Base-by-base conservation (phyloP, 1,140 invertebrate species). In the Aphelinus certus region DNA sequence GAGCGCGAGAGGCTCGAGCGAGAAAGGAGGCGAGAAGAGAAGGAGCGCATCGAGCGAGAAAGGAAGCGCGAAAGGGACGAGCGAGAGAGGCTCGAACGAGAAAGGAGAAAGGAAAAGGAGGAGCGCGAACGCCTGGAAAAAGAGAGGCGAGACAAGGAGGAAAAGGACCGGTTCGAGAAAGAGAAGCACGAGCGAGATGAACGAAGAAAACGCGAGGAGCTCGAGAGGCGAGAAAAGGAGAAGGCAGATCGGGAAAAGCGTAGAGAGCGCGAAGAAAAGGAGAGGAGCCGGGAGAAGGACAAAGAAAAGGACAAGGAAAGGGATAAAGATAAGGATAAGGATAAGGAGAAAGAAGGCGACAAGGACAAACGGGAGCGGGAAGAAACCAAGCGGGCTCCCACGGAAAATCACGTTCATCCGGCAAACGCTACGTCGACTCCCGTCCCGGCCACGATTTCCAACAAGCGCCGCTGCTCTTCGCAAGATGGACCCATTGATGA, bases 391-490 rank as follows among this genome's bases (percentile, higher is more conserved):
- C 76, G 79, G 7, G 82, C 79, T 7, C 80, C 82, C 0, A 79
- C 70, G 0, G 85, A 87, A 56, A 87, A 88, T 78, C 83, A 87
- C 76, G 7, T 81, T 58, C 84, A 85, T 63, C 81, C 81, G 0
- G 72, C 80, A 0, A 78, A 72, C 6, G 67, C 77, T 1, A 83
- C 84, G 48, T 78, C 73, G 56, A 81, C 82, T 43, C 73, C 70
- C 42, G 61, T 78, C 61, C 92, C 93, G 0, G 91, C 91, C 1
- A 90, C 91, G 56, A 89, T 91, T 51, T 89, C 91, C 0, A 89
- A 90, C 49, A 95, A 95, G 83, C 88, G 94, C 58, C 90, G 94
- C 66, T 90, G 94, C 73, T 94, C 94, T 63, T 94, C 93, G 1
- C 93, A 95, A 81, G 94, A 95, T 55, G 91, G 92, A 60, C 89